Conservation (phyloP, 2,113 vertebrate species). For the Alethe diademata region DNA sequence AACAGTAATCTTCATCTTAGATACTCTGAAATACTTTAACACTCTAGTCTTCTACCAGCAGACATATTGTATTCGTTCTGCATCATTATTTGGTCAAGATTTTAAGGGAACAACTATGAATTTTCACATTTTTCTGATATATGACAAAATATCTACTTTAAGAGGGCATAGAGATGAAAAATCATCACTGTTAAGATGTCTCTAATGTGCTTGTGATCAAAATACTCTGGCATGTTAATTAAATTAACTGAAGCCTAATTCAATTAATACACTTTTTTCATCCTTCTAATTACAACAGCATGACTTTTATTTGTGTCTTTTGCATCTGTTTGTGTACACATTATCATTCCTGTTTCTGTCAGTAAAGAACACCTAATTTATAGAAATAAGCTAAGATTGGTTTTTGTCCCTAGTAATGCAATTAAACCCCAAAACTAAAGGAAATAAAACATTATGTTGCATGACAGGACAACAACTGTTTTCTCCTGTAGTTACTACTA, state of each 20-base stretch:
- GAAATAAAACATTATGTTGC: neutral
- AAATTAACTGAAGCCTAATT: slow-evolving; percentile 5
- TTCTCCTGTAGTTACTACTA: neutral
- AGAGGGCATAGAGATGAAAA: neutral
- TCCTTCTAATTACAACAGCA: neutral
- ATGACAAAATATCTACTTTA: neutral
- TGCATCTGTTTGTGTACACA: neutral
- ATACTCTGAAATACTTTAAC: neutral
- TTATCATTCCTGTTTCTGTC: neutral
- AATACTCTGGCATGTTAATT: neutral
- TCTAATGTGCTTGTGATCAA: neutral
- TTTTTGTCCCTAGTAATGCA: neutral
- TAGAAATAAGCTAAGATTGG: neutral
- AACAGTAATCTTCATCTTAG: neutral
- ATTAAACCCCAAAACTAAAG: neutral
- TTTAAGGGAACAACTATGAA: neutral
- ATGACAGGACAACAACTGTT: slow-evolving; percentile 5
- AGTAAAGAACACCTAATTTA: neutral
- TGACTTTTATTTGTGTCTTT: neutral
- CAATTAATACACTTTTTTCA: neutral
- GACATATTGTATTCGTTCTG: neutral
- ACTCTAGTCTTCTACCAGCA: neutral
- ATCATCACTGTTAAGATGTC: neutral
- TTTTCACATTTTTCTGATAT: neutral
- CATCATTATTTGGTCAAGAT: neutral